Evolutionary conservation across 2,888 invertebrate genomes (phyloP).

Genomic region (Drosophila dives): DNA sequence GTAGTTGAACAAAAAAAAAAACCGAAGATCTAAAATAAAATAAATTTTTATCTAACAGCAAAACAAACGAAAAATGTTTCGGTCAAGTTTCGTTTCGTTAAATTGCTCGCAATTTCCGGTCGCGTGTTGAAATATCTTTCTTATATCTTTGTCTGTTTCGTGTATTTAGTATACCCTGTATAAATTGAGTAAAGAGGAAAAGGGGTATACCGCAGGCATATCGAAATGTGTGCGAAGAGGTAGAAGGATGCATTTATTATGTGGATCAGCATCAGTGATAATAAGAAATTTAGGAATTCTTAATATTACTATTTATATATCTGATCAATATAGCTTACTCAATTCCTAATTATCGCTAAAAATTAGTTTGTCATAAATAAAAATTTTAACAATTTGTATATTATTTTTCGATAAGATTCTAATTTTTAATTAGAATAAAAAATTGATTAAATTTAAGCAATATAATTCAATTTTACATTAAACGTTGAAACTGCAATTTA

Average conservation of each 20-base stretch:
- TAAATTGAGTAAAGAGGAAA: not conserved
- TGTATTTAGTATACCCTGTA: slow-evolving; percentile 12
- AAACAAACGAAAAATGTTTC: slow-evolving; percentile 43
- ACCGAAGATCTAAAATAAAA: slow-evolving; percentile 32
- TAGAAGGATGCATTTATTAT: not conserved
- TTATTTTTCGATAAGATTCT: no score
- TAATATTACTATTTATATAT: not conserved
- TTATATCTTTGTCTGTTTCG: slow-evolving; percentile 7
- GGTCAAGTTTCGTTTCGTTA: slow-evolving; percentile 59
- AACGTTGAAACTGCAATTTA: no score
- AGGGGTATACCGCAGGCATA: not conserved
- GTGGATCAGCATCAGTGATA: not conserved
- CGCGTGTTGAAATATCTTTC: slow-evolving; percentile 69
- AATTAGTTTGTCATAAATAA: not conserved
- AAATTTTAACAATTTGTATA: rapidly evolving
- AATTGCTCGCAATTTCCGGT: slow-evolving; percentile 82
- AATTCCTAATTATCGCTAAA: not conserved
- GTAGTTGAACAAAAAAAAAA: slow-evolving; percentile 27
- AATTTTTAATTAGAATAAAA: no score
- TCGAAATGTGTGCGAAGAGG: not conserved
- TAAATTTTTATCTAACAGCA: slow-evolving; percentile 36
- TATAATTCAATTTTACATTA: no score
- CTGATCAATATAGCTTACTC: not conserved
- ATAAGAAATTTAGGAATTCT: not conserved
- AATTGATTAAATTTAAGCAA: no score